Conservation (phyloP, 2,113 vertebrate species). For the Vidua chalybeata region DNA sequence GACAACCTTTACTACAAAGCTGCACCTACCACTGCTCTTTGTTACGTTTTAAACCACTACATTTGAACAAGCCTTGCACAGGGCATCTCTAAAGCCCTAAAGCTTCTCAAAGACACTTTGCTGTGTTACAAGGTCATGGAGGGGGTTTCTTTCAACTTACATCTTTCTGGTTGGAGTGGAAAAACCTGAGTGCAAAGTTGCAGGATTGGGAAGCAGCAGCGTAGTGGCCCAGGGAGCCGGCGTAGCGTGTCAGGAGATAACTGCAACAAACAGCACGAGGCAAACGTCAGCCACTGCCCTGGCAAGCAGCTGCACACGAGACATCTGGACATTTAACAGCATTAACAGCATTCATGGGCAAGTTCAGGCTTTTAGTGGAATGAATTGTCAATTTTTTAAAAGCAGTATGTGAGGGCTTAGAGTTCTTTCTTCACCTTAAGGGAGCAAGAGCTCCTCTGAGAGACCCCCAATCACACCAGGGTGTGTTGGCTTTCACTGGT, state of each 20-base stretch:
- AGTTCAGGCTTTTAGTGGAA: background rate
- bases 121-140: background rate
- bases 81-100: background rate
- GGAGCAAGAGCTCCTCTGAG: background rate
- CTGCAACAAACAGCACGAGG: conserved; percentile 71
- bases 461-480: background rate
- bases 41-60: background rate
- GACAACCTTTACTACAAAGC: background rate
- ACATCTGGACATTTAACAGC: background rate
- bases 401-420: background rate
- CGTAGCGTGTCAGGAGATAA: conserved; percentile 93
- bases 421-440: background rate
- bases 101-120: background rate
- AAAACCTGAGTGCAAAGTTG: conserved; percentile 99
- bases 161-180: conserved; percentile 99
- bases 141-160: conserved; percentile 78
- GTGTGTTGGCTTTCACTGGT: background rate
- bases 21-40: background rate
- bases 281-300: background rate
- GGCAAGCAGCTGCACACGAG: background rate
- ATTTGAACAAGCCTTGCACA: background rate
- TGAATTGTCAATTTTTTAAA: background rate
- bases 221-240: conserved; percentile 91
- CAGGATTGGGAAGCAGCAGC: conserved; percentile 95
- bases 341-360: background rate